Evolutionary conservation across 2,888 invertebrate genomes (phyloP), one percentile per base, ranked within the genome.

Genomic region (Nomada lathburiana): DNA sequence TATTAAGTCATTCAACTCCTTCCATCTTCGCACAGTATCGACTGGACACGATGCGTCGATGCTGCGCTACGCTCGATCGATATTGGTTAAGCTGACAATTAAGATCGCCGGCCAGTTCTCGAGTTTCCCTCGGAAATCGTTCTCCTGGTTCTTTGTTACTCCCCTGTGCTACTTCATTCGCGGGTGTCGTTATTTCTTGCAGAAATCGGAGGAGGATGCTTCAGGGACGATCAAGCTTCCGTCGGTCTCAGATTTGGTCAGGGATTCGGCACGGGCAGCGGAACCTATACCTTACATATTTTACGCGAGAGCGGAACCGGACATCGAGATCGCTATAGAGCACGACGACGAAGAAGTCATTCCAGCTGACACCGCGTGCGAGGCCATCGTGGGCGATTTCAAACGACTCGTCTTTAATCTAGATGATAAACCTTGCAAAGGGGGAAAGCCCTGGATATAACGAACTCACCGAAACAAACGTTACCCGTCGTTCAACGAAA

Each of bases 321-420:
- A 90, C 60, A 80, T 88, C 23, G 88, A 89, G 0, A 77, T 90
- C 47, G 90, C 82, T 7, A 84, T 88, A 11, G 89, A 90, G 16
- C 81, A 88, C 79, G 88, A 90, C 36, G 89, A 90, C 79, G 88
- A 90, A 18, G 79, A 73, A 44, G 72, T 89, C n/a, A 84, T 91
- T 16, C 69, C 60, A 11, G 73, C 80, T 2, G 89, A 86, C 76
- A 44, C 70, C 44, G 80, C 76, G 5, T 84, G 86, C 42, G 92
- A 92, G 63, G 76, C 64, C 53, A 85, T 92, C 67, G 79, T 72
- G 47, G 85, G 71, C 57, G 67, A 85, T 26, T 65, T 84, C 57
- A 72, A 44, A 23, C 72, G 81, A 18, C 76, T 92, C 57, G 89
- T 86, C 73, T 92, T 91, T 76, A 91, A 92, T 73, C 85, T 91